Percentiles rank a stretch among this genome's conserved stretches.
Conservation (phyloP, 2,888 invertebrate genomes). For the Herminia tarsipennalis region DNA sequence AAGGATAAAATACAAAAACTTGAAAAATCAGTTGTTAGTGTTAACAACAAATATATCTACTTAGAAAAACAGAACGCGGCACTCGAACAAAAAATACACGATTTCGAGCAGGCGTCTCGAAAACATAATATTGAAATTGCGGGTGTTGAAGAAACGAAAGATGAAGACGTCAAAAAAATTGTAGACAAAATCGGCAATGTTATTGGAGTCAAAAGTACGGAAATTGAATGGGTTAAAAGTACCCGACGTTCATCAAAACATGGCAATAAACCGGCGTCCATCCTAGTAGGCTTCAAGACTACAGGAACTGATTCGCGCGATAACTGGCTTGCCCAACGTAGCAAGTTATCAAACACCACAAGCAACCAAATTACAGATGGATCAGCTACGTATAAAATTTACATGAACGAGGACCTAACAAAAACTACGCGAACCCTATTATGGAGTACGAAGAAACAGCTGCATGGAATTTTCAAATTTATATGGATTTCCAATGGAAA, state of each 20-base stretch:
- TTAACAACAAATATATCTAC: conserved; percentile 1
- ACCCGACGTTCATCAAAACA: too few relatives aligned
- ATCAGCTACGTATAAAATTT: conserved; percentile 2
- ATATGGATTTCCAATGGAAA: conserved; percentile 7
- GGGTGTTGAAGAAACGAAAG: conserved; percentile 1
- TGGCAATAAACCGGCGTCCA: conserved; percentile 6
- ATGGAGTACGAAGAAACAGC: conserved; percentile 8
- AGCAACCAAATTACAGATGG: conserved; percentile 8
- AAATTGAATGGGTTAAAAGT: conserved; percentile 8
- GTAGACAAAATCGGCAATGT: neutral
- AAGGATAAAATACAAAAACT: too few relatives aligned
- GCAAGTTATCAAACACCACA: neutral
- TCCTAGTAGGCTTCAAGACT: conserved; percentile 10
- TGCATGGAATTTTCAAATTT: conserved; percentile 6
- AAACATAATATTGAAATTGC: conserved; percentile 8
- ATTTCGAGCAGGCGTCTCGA: neutral
- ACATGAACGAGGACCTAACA: conserved; percentile 2
- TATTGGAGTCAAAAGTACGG: neutral
- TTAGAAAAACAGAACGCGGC: conserved; percentile 1
- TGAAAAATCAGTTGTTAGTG: neutral
- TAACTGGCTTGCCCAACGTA: conserved; percentile 4
- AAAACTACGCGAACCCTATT: neutral
- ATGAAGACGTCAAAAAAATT: conserved; percentile 1
- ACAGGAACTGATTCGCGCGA: conserved; percentile 4
- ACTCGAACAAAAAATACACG: conserved; percentile 1